Conservation (phyloP, 2,888 invertebrate species). For the Caenorhabditis afra region DNA sequence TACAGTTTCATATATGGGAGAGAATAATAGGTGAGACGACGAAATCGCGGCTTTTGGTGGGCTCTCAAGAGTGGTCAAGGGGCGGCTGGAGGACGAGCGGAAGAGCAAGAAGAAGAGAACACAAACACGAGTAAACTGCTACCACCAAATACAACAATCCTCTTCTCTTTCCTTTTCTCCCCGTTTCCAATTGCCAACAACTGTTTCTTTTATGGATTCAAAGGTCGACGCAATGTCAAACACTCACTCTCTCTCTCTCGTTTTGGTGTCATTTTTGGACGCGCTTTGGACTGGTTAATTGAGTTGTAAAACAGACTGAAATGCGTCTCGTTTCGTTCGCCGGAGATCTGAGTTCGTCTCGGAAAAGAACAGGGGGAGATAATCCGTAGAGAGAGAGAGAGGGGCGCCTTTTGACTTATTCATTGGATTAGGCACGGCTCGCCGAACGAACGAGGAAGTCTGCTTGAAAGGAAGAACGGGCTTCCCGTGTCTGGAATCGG, state of each 20-base stretch:
- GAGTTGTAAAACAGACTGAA: slow-evolving; percentile 1
- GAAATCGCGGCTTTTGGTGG: too few relatives aligned
- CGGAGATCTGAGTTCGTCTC: background rate
- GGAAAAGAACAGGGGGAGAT: slow-evolving; percentile 7
- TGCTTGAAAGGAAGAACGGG: background rate
- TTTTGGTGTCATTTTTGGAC: too few relatives aligned
- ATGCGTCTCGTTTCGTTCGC: slow-evolving; percentile 16
- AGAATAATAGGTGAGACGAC: too few relatives aligned
- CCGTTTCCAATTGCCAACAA: too few relatives aligned
- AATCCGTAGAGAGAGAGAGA: background rate
- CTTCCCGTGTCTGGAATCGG: too few relatives aligned
- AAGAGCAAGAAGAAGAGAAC: background rate
- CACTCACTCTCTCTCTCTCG: too few relatives aligned
- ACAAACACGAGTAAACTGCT: background rate
- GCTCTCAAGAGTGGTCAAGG: too few relatives aligned
- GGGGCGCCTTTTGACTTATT: slow-evolving; percentile 26
- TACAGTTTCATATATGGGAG: too few relatives aligned
- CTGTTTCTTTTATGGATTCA: slow-evolving; percentile 45
- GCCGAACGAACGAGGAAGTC: slow-evolving; percentile 1
- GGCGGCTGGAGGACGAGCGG: too few relatives aligned
- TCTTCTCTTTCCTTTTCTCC: too few relatives aligned
- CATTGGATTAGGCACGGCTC: slow-evolving; percentile 38
- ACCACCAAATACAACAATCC: too few relatives aligned
- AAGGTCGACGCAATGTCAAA: slow-evolving; percentile 10
- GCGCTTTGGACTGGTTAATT: background rate